phyloP scores from a whole-genome alignment of 2,113 vertebrate genomes.

The Neodontobutis hainanensis region DNA sequence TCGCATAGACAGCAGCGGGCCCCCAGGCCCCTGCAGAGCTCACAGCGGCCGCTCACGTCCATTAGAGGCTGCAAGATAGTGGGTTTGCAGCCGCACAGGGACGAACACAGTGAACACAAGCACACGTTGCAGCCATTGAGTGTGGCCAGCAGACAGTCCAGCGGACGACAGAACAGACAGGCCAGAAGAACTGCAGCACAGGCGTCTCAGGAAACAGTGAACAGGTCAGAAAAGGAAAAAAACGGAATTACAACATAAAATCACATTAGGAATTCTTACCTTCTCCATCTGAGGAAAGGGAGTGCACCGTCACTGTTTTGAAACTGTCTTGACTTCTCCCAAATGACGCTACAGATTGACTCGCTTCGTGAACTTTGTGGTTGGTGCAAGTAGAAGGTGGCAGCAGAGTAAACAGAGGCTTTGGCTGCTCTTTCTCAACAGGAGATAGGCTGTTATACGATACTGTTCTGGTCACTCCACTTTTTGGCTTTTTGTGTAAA shows the following conservation, averaged over 20 bases:
- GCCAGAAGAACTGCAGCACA: constrained; percentile 75
- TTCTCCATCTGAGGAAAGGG: constrained; percentile 40
- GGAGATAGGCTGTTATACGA: not conserved
- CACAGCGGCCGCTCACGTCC: constrained; percentile 50
- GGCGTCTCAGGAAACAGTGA: constrained; percentile 53
- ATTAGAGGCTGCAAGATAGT: constrained; percentile 60
- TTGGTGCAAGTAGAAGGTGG: not conserved
- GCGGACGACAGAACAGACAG: constrained; percentile 78
- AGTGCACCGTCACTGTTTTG: constrained; percentile 38
- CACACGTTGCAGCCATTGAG: constrained; percentile 58
- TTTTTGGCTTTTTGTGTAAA: not conserved
- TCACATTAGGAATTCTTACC: constrained; percentile 57
- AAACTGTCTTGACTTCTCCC: constrained; percentile 42
- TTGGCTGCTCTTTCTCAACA: constrained; percentile 29
- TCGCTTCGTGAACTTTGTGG: constrained; percentile 24
- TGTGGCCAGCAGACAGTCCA: constrained; percentile 70
- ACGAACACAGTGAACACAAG: constrained; percentile 59
- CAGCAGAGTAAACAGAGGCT: constrained; percentile 6
- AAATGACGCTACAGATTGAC: constrained; percentile 27
- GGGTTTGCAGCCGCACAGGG: constrained; percentile 57
- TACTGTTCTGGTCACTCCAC: not conserved
- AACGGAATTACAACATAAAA: not conserved
- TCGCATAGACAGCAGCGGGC: constrained; percentile 46
- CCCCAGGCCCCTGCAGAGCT: constrained; percentile 36
- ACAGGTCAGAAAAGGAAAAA: not conserved